Evolutionary conservation across 2,113 vertebrate species (phyloP), one percentile per base, ranked within the genome.

Genomic region (Setophaga coronata): DNA sequence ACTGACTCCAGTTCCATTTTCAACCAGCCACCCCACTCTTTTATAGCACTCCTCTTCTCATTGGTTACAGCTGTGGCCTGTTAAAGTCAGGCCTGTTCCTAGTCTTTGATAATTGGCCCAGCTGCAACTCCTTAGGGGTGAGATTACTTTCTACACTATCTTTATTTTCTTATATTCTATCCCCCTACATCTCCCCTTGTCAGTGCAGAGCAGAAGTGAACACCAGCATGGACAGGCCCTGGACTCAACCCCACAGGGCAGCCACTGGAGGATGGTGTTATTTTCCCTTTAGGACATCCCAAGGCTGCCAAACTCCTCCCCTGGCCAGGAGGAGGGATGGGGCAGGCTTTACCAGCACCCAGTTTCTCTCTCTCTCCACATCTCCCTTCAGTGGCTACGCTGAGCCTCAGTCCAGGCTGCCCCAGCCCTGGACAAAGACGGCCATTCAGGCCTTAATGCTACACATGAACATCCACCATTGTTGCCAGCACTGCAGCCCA

Each of bases 391-490:
- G 23, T 18, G 65, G 69, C 62, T 56, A 7, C 0, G 1, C 57
- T 51, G 31, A 6, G 36, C 51, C 67, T 24, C 0, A 3, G 71
- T 11, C 33, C 47, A 3, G 2, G 21, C 12, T 6, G 73, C 53
- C 58, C 70, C 65, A 45, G 82, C 64, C 62, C 54, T 2, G 1
- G 67, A 96, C 96, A 97, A 96, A 96, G 89, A 24, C 12, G 0
- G 34, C 79, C 74, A 73, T 1, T 4, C 78, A 34, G 45, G 1
- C 8, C 1, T 61, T 21, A 20, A 17, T 29, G 71, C 79, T 34
- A 8, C 86, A 33, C 90, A 95, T 80, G 60, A 96, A 93, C 69
- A 78, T 95, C 82, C 2, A 90, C 95, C 71, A 88, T 93, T 94
- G 92, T 86, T 16, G 67, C 82, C 90, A 78, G 74, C 43, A 36